These are phyloP conservation scores for Andrena marginata DNA, from an alignment of 2,888 invertebrate species.

Conservation along the genomic window DNA sequence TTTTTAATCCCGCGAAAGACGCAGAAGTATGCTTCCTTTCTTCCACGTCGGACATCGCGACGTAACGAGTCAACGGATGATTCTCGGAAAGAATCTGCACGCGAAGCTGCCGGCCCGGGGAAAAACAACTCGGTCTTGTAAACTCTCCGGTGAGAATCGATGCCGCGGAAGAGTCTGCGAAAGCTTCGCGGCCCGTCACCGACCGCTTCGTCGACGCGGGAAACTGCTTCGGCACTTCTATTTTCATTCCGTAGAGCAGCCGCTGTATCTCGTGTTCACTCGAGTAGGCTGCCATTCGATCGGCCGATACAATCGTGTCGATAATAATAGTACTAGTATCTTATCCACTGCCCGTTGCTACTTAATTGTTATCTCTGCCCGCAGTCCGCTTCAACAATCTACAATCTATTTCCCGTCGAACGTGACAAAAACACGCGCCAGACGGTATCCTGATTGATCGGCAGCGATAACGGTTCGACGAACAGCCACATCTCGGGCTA, in stretches of 20 bases:
- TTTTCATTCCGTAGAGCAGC: too few species aligned
- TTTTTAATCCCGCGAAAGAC: constrained; percentile 31
- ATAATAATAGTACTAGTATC: too few species aligned
- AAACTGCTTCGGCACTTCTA: neutral
- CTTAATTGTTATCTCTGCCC: too few species aligned
- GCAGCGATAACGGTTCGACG: neutral
- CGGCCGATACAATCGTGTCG: too few species aligned
- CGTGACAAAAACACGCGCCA: too few species aligned
- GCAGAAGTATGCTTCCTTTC: constrained; percentile 26
- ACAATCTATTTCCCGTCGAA: too few species aligned
- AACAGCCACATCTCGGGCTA: constrained; percentile 8
- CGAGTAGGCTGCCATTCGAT: too few species aligned
- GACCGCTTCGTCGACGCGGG: neutral
- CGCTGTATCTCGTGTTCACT: too few species aligned
- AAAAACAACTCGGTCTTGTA: neutral
- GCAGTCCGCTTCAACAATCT: too few species aligned
- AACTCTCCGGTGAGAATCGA: constrained; percentile 22
- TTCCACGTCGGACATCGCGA: constrained; percentile 22
- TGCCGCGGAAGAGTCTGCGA: neutral
- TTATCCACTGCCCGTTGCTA: too few species aligned
- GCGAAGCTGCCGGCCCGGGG: neutral
- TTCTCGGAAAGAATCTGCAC: constrained; percentile 36
- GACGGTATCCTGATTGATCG: too few species aligned
- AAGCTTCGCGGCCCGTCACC: too few species aligned
- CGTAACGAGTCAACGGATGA: constrained; percentile 1